phyloP scores from a whole-genome alignment of 2,113 vertebrate species.

The Halcyon malimbica region DNA sequence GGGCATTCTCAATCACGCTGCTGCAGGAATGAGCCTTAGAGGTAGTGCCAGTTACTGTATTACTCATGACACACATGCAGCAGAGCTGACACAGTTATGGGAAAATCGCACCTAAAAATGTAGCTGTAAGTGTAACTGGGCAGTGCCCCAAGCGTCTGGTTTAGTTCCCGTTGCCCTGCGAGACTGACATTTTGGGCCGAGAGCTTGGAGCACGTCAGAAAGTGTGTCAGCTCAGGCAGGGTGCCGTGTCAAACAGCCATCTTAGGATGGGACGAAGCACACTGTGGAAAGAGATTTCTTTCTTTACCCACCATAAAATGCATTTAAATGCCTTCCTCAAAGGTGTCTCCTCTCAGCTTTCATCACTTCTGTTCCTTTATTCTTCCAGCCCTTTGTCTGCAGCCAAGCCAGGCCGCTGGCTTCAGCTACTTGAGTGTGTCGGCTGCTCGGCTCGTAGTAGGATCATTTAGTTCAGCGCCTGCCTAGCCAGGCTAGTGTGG shows the following conservation, averaged over 20 bases:
- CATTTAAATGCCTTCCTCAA: not conserved
- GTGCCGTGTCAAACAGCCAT: not conserved
- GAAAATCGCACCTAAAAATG: not conserved
- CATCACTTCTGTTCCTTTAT: not conserved
- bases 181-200: not conserved
- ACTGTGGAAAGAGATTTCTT: not conserved
- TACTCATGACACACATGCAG: not conserved
- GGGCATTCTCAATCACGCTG: not conserved
- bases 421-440: not conserved
- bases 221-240: not conserved
- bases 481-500: not conserved
- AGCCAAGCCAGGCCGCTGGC: not conserved
- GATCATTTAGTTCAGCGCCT: rapidly evolving
- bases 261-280: not conserved
- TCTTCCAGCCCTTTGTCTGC: not conserved
- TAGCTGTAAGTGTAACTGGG: not conserved
- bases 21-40: not conserved
- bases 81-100: not conserved
- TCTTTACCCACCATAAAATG: not conserved
- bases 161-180: not conserved
- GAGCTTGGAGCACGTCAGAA: not conserved
- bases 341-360: not conserved
- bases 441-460: not conserved
- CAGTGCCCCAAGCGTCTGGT: not conserved
- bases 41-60: not conserved